Evolutionary conservation across 2,888 invertebrate genomes (phyloP).

Genomic region (Aspidiotus destructor): DNA sequence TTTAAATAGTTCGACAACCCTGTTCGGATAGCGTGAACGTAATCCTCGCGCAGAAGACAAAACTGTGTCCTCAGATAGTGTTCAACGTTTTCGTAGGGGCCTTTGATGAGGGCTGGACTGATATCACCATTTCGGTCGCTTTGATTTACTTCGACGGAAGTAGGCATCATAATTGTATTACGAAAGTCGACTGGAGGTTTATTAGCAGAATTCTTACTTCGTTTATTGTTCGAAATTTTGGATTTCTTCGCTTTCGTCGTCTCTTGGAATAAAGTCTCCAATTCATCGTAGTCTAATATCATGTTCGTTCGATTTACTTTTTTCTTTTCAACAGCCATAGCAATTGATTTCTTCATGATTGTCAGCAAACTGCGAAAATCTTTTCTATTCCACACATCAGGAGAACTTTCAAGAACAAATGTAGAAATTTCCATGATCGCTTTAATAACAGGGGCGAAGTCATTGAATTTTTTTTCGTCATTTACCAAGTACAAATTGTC

Average conservation of each 20-base stretch:
- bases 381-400: neutral
- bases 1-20: constrained; percentile 42
- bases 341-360: neutral
- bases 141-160: constrained; percentile 46
- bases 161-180: constrained; percentile 37
- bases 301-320: neutral
- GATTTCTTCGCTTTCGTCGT: neutral
- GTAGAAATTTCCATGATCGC: neutral
- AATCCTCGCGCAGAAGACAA: constrained; percentile 68
- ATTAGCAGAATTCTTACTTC: neutral
- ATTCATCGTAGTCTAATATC: too few relatives aligned
- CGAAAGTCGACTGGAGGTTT: constrained; percentile 47
- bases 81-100: constrained; percentile 54
- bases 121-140: constrained; percentile 45
- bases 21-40: constrained; percentile 59
- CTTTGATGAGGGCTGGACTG: constrained; percentile 52
- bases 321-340: neutral
- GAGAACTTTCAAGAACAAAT: neutral
- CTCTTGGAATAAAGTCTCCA: too few relatives aligned
- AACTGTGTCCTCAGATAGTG: constrained; percentile 72
- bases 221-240: neutral
- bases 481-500: too few relatives aligned
- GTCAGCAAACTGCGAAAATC: neutral
- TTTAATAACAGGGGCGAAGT: neutral
- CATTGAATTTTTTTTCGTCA: neutral